Evolutionary conservation across 2,797 vertebrate species (phyloP), one percentile per base, ranked within the genome.

Genomic region (Ceryle rudis): DNA sequence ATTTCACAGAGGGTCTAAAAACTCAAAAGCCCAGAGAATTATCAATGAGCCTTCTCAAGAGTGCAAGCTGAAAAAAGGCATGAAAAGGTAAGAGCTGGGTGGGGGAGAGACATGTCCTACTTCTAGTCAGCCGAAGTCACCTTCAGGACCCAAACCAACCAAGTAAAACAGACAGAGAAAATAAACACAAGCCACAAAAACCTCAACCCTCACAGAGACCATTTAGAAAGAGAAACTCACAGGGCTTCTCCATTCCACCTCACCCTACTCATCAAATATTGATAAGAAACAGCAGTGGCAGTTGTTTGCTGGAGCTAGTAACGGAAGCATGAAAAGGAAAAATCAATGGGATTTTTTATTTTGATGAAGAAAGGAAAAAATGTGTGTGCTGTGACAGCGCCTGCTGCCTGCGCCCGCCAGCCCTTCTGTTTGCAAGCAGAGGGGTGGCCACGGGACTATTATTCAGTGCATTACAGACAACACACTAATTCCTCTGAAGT

Each of bases 151-250:
- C 71, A 61, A 92, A 72, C 28, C 61, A 81, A 79, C 31, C 14
- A 5, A 74, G 72, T 92, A 92, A 90, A 97, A 90, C 33, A 92
- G 77, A 82, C 57, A 41, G 64, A 84, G 69, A 89, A 93, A 91
- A 94, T 91, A 91, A 61, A 91, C 58, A 72, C 44, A 87, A 96
- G 77, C 95, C 89, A 91, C 90, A 95, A 87, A 96, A 94, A 87
- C 92, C 93, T 96, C 93, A 94, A 90, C 37, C 71, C 91, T 85
- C 84, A 42, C 28, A 54, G 92, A 91, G 80, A 95, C 90, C 74
- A 93, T 95, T 92, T 96, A 90, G 74, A 64, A 94, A 64, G 55
- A 93, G 87, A 94, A 95, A 82, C 60, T 91, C 61, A 52, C 83
- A 71, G 86, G 65, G 75, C 66, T 93, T 94, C 74, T 92, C 86